Base-by-base conservation (phyloP, 1,140 invertebrate genomes). In the Drosophila saltans region DNA sequence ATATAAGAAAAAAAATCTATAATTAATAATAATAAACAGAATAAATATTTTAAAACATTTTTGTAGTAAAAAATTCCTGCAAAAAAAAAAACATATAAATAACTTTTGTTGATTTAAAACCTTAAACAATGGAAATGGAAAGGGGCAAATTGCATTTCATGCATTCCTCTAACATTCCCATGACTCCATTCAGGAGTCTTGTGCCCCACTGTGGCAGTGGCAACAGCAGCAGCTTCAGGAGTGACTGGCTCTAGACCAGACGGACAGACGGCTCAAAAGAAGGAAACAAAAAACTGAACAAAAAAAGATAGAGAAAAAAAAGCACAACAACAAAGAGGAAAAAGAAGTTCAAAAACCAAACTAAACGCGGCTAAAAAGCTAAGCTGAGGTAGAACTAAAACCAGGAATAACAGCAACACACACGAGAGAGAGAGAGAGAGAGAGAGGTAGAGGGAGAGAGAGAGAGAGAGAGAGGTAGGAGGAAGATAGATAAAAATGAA, bases 281-380 rank as follows among this genome's bases (percentile, higher is more conserved):
- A 56, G 24, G 56, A 36, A 52, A 26, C 55, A 71, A 30, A 30
- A 57, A 24, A 52, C 57, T 59, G 9, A 59, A 59, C 26, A 8
- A 3, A 33, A 33, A 10, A 21, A 66, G 43, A 62, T 55, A 39
- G 9, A 59, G 24, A 39, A 57, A 41, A 73, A 36, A 36, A 36
- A 36, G 40, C 21, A 65, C 63, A 70, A 39, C 63, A 60, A 66
- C 52, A 62, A 62, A 43, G 11, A 60, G 28, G 40, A 57, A 41
- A 66, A 73, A 62, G 64, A 68, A 70, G 66, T 66, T 75, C 58
- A 68, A 62, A 62, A 78, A 65, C 70, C 64, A 69, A 86, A 81
- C 82, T 75, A 81, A 85, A 86, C 68, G 75, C 75, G 73, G 69
- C 78, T 74, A 71, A 78, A 78, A 78, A 78, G 75, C 70, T 75